Conservation (phyloP, 2,113 vertebrate species). For the Smithornis capensis region DNA sequence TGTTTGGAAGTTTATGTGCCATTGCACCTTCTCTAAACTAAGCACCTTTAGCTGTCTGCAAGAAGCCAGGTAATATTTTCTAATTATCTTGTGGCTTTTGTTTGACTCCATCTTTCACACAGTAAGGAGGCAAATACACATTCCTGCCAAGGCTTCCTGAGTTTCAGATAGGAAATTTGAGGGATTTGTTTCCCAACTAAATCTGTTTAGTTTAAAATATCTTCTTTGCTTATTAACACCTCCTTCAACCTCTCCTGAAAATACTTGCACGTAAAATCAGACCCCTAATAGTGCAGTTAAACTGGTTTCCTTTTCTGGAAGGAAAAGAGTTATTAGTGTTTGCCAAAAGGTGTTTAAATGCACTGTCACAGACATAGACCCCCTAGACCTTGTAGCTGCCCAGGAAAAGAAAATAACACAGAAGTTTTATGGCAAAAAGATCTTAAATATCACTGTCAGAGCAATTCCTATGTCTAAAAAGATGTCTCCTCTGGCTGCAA, state of each 20-base stretch:
- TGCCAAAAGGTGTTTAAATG: not conserved
- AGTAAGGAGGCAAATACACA: not conserved
- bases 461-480: not conserved
- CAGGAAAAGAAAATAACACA: not conserved
- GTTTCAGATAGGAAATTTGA: not conserved
- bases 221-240: not conserved
- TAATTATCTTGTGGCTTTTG: not conserved
- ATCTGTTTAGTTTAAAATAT: not conserved
- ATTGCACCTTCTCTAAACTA: not conserved
- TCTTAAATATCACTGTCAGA: not conserved
- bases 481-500: not conserved
- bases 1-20: not conserved
- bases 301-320: not conserved
- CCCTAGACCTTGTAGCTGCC: not conserved
- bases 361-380: not conserved
- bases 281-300: not conserved
- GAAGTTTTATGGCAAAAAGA: not conserved
- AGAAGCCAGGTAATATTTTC: not conserved
- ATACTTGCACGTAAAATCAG: not conserved
- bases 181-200: not conserved
- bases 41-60: not conserved
- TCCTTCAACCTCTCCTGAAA: not conserved
- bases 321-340: not conserved
- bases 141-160: not conserved
- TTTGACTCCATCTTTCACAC: not conserved